Base-by-base conservation (phyloP, 2,888 invertebrate genomes). In the Micoletzkya japonica region DNA sequence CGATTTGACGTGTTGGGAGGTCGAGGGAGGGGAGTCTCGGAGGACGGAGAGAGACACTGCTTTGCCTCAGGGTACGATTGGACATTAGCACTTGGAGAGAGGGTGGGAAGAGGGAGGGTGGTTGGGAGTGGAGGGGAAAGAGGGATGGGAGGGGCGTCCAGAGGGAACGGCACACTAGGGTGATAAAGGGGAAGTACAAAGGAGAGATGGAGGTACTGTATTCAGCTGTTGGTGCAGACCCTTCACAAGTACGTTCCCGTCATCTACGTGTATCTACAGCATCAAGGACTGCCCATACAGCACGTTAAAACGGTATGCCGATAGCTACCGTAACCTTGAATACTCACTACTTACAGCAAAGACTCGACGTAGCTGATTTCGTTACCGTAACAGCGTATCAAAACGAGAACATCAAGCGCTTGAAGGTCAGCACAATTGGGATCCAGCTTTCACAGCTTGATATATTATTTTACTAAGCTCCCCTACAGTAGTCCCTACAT, bases 221-320 rank as follows among this genome's bases (percentile, higher is more conserved):
- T 66, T 2, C 64, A 66, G 64, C 20, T 66, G 7, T 37, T 66
- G n/a, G 54, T 66, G 37, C 64, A 54, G 28, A 66, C 64, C 6
- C 54, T 66, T 26, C 64, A 66, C 64, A 66, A 54, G 37, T 66
- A 66, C 54, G 64, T 66, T 36, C 64, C 64, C 4, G 54, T 66
- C 26, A 28, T 66, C 54, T 54, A 66, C 54, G n/a, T n/a, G n/a
- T n/a, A n/a, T n/a, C n/a, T n/a, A n/a, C n/a, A n/a, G n/a, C n/a
- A n/a, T n/a, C n/a, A n/a, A n/a, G n/a, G n/a, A 1, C 24, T 4
- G 49, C 36, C 2, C 20, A 30, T 17, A 1, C 3, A 30, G 61
- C 49, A 36, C 32, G 32, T 37, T 37, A 17, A 37, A 24, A n/a
- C 10, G 17, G 20, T 7, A n/a, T 20, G 54, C 10, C 54, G 7